These are phyloP conservation scores for Xanthostigma xanthostigma DNA, from an alignment of 2,888 invertebrate genomes.

Conservation along the genomic window DNA sequence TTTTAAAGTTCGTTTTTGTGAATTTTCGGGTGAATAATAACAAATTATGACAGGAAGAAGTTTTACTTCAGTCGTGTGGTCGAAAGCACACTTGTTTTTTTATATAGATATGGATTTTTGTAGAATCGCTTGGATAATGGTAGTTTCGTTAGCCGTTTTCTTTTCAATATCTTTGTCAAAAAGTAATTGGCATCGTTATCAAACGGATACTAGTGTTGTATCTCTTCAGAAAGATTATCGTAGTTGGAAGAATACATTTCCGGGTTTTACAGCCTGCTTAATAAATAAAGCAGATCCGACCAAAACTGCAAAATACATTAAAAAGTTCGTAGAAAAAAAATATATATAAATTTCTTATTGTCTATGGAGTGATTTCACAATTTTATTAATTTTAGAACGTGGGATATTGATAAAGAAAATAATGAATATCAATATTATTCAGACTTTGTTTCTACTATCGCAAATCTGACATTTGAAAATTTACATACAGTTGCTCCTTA, in stretches of 20 bases:
- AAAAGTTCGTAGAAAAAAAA: slow-evolving; percentile 17
- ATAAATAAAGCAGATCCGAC: slow-evolving; percentile 25
- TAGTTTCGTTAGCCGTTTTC: slow-evolving; percentile 26
- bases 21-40: too few species aligned
- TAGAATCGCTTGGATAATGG: slow-evolving; percentile 27
- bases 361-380: too few species aligned
- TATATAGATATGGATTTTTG: slow-evolving; percentile 23
- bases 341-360: background rate
- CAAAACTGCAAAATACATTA: slow-evolving; percentile 23
- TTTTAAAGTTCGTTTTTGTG: too few species aligned
- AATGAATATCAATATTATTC: slow-evolving; percentile 31
- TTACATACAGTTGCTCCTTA: slow-evolving; percentile 27
- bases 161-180: slow-evolving; percentile 32
- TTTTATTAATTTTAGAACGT: slow-evolving; percentile 20
- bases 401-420: slow-evolving; percentile 28
- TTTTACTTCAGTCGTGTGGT: too few species aligned
- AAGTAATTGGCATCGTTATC: slow-evolving; percentile 39
- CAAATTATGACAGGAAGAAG: too few species aligned
- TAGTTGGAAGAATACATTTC: slow-evolving; percentile 41
- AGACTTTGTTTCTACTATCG: slow-evolving; percentile 29
- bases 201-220: slow-evolving; percentile 45
- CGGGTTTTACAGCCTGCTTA: slow-evolving; percentile 40
- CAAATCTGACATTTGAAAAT: slow-evolving; percentile 30
- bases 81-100: too few species aligned
- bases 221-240: slow-evolving; percentile 46